phyloP scores from a whole-genome alignment of 2,113 vertebrate species.

The Centropus bengalensis region DNA sequence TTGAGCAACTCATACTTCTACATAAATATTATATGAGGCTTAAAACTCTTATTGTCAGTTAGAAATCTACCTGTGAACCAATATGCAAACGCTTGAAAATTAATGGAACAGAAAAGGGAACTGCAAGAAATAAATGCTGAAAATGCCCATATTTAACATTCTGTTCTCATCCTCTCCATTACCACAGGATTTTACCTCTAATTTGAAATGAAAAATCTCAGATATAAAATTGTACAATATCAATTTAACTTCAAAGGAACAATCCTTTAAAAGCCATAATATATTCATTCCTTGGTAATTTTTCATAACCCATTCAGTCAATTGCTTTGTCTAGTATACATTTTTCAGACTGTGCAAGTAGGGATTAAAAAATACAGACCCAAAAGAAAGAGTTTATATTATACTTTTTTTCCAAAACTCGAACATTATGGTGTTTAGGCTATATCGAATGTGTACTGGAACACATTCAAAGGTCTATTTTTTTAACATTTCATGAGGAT shows the following conservation, averaged over 20 bases:
- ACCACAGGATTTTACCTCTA: neutral
- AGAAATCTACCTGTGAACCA: neutral
- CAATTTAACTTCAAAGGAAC: neutral
- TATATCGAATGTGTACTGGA: neutral
- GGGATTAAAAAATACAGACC: neutral
- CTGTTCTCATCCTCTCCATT: neutral
- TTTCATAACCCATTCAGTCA: neutral
- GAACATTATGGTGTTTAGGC: neutral
- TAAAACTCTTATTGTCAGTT: slow-evolving; percentile 6
- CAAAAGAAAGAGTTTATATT: neutral
- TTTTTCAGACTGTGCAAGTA: neutral
- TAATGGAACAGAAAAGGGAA: slow-evolving; percentile 45
- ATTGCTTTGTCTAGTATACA: neutral
- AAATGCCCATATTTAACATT: neutral
- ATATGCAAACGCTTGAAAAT: neutral
- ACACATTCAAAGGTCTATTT: neutral
- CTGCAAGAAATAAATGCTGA: neutral
- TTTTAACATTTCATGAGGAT: neutral
- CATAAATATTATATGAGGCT: neutral
- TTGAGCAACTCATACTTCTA: neutral
- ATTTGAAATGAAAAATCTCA: slow-evolving; percentile 12
- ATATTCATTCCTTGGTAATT: neutral
- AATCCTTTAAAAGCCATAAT: neutral
- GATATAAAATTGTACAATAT: neutral
- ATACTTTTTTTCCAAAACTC: neutral